phyloP scores from a whole-genome alignment of 2,797 vertebrate species.

The Acrossocheilus fasciatus region DNA sequence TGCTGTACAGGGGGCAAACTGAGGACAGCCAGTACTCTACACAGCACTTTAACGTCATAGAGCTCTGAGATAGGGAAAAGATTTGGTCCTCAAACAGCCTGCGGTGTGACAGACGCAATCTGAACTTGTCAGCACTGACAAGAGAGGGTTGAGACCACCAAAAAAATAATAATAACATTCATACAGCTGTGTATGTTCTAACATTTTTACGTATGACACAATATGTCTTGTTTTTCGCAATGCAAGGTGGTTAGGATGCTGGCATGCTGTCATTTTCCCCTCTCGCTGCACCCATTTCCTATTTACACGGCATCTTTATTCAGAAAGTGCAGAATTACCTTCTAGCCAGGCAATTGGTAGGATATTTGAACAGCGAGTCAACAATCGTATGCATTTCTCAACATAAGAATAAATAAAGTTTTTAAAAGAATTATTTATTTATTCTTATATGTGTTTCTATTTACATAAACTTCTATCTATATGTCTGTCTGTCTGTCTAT shows the following conservation, averaged over 20 bases:
- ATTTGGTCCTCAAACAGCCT: constrained; percentile 17
- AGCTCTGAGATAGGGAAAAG: not conserved
- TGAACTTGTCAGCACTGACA: constrained; percentile 24
- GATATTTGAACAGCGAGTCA: not conserved
- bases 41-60: not conserved
- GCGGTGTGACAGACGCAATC: constrained; percentile 13
- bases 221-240: not conserved
- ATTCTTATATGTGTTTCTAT: no score
- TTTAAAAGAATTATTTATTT: no score
- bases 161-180: constrained; percentile 31
- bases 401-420: not conserved
- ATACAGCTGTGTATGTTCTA: not conserved
- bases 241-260: not conserved
- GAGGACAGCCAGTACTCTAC: constrained; percentile 12
- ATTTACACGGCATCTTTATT: not conserved
- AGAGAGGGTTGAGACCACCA: not conserved
- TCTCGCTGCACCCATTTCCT: not conserved
- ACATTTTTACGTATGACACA: not conserved
- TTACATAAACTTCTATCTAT: no score
- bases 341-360: not conserved
- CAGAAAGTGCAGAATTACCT: not conserved
- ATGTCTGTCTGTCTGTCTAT: no score
- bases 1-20: not conserved
- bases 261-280: not conserved
- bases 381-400: not conserved